phyloP scores from a whole-genome alignment of 2,888 invertebrate species.

The Masnerella sp. region DNA sequence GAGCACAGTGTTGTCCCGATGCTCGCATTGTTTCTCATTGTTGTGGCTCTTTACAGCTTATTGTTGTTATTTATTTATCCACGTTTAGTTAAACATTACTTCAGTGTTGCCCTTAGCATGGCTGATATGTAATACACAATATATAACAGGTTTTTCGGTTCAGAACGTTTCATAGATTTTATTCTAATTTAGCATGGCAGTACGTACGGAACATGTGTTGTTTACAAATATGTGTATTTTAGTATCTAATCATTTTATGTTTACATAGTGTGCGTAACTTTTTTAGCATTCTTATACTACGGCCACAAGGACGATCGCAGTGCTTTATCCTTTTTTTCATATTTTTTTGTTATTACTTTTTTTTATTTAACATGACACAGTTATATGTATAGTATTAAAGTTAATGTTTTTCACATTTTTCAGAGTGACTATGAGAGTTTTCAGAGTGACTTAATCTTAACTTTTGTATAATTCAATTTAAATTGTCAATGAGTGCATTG shows the following conservation, averaged over 20 bases:
- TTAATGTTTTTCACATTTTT: slow-evolving; percentile 22
- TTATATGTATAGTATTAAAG: slow-evolving; percentile 12
- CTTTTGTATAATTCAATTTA: slow-evolving; percentile 1
- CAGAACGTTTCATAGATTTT: slow-evolving; percentile 63
- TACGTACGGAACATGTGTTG: slow-evolving; percentile 67
- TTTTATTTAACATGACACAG: slow-evolving; percentile 27
- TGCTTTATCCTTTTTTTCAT: slow-evolving; percentile 20
- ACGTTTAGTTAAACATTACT: slow-evolving; percentile 67
- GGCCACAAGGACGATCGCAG: slow-evolving; percentile 54
- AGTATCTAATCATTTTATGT: slow-evolving; percentile 64
- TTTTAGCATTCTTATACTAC: slow-evolving; percentile 56
- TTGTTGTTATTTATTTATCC: slow-evolving; percentile 72
- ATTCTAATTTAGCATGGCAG: slow-evolving; percentile 73
- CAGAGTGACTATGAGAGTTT: slow-evolving; percentile 24
- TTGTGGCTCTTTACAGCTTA: slow-evolving; percentile 78
- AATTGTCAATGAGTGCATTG: slow-evolving; percentile 30
- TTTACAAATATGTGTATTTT: slow-evolving; percentile 67
- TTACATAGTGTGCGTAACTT: slow-evolving; percentile 56
- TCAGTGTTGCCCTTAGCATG: slow-evolving; percentile 77
- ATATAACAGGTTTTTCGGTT: slow-evolving; percentile 65
- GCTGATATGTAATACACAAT: slow-evolving; percentile 72
- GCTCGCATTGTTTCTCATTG: slow-evolving; percentile 78
- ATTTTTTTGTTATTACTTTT: slow-evolving; percentile 9
- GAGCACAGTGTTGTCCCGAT: slow-evolving; percentile 71
- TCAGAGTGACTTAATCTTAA: slow-evolving; percentile 3